Conservation (phyloP, 2,797 vertebrate genomes). For the Acipenser ruthenus region DNA sequence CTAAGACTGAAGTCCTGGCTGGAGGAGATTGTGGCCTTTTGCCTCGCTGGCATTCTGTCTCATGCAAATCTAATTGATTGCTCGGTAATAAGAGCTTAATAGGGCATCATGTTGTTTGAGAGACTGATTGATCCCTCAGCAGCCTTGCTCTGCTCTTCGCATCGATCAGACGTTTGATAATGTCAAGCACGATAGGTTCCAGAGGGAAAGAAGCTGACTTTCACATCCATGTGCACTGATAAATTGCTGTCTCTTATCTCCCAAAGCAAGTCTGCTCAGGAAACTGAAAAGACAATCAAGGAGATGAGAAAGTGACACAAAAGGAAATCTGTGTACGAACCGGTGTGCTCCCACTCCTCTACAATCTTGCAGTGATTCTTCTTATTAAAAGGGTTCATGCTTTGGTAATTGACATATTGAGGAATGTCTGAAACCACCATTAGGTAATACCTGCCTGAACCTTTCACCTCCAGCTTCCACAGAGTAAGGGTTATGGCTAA, state of each 20-base stretch:
- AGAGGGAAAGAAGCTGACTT: background rate
- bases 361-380: no score
- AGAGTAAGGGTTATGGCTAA: no score
- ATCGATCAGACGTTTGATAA: background rate
- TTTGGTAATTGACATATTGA: no score
- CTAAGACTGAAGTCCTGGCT: constrained; percentile 25
- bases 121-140: background rate
- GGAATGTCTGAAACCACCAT: no score
- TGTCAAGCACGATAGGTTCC: background rate
- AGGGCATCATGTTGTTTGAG: background rate
- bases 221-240: background rate
- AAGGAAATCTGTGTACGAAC: background rate
- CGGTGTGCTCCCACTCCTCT: no score
- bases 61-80: background rate
- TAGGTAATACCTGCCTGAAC: no score
- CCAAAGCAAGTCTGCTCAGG: background rate
- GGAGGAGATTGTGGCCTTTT: constrained; percentile 29
- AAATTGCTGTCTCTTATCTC: background rate
- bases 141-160: background rate
- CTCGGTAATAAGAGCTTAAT: background rate
- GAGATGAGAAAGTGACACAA: background rate
- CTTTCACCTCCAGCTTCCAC: no score
- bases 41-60: constrained; percentile 1
- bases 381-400: no score
- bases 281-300: background rate